phyloP scores from a whole-genome alignment of 2,113 vertebrate species.

The Cynocephalus volans region DNA sequence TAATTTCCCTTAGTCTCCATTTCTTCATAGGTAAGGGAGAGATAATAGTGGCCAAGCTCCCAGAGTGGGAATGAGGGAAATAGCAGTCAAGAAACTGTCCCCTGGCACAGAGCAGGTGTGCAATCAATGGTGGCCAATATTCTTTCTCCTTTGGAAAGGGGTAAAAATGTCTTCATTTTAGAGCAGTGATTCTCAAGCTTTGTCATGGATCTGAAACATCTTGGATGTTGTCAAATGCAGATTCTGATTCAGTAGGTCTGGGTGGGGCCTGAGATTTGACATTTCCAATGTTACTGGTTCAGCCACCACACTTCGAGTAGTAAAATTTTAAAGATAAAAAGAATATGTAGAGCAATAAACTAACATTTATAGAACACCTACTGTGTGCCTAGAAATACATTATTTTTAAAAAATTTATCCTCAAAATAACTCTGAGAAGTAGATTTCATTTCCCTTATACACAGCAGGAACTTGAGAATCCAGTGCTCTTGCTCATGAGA shows the following conservation, averaged over 20 bases:
- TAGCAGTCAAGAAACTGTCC: neutral
- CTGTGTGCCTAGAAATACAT: neutral
- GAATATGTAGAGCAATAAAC: neutral
- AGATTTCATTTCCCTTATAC: conserved; percentile 21
- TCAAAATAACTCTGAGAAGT: conserved; percentile 37
- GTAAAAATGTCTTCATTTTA: neutral
- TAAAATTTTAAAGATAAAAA: conserved; percentile 16
- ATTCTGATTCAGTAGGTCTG: neutral
- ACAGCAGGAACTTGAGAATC: neutral
- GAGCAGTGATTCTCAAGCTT: neutral
- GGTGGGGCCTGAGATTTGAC: neutral
- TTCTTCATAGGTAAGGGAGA: neutral
- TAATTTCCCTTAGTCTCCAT: neutral
- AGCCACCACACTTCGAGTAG: neutral
- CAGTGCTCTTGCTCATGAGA: neutral
- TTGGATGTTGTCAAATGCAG: neutral
- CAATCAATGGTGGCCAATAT: too few species aligned
- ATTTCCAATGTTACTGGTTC: neutral
- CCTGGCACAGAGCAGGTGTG: neutral
- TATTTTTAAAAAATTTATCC: neutral
- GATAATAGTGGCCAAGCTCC: neutral
- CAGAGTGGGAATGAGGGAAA: neutral
- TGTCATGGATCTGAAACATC: neutral
- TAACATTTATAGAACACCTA: neutral
- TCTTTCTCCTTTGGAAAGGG: neutral